These are phyloP conservation scores for Hirudo medicinalis DNA, from an alignment of 1,140 invertebrate species.

Conservation along the genomic window DNA sequence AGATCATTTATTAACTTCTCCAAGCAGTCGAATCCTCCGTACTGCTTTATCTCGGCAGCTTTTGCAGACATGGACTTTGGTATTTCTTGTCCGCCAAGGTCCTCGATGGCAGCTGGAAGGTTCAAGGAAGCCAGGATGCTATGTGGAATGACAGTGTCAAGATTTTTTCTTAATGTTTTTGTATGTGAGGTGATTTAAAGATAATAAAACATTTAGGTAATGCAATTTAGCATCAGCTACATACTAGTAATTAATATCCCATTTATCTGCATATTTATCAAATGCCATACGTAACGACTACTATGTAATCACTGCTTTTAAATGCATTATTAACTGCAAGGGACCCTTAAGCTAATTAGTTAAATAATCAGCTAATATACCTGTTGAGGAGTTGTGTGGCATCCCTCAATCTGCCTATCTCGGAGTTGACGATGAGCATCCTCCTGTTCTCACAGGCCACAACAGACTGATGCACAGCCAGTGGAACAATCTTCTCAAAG, in stretches of 20 bases:
- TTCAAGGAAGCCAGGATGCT: conserved; percentile 68
- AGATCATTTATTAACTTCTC: conserved; percentile 59
- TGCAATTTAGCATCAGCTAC: neutral
- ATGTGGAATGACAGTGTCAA: neutral
- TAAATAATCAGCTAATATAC: conserved; percentile 36
- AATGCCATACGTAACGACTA: too few relatives aligned
- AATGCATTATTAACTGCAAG: too few relatives aligned
- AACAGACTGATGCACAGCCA: conserved; percentile 75
- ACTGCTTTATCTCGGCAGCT: conserved; percentile 46
- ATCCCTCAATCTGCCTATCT: conserved; percentile 65
- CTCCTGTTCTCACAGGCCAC: conserved; percentile 66
- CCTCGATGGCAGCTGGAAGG: conserved; percentile 90
- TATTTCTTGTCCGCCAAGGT: conserved; percentile 57
- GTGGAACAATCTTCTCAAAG: conserved; percentile 72
- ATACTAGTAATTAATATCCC: neutral
- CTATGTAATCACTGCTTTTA: neutral
- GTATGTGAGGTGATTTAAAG: neutral
- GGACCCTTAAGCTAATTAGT: too few relatives aligned
- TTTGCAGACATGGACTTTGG: conserved; percentile 83
- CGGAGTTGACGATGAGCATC: conserved; percentile 59
- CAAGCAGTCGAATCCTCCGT: conserved; percentile 42
- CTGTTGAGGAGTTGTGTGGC: conserved; percentile 77
- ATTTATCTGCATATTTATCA: too few relatives aligned
- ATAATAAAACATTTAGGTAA: neutral
- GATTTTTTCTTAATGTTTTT: neutral